Conservation (phyloP, 1,140 invertebrate genomes). For the Cyclina sinensis region DNA sequence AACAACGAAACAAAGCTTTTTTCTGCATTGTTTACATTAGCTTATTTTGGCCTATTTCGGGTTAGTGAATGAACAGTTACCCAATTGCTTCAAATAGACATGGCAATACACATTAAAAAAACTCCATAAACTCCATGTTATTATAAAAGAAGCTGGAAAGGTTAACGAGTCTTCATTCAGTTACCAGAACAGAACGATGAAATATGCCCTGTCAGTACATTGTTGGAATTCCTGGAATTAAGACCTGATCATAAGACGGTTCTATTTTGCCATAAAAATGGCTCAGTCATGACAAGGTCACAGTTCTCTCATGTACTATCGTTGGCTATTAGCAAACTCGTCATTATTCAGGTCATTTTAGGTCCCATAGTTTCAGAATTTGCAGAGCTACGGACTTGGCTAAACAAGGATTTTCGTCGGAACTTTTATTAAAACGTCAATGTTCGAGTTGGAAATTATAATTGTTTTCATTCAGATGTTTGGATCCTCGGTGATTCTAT, state of each 20-base stretch:
- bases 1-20: too few relatives aligned
- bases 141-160: neutral
- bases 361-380: constrained; percentile 39
- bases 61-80: constrained; percentile 5
- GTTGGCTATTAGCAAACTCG: neutral
- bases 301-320: neutral
- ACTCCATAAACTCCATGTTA: neutral
- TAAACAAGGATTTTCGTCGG: neutral
- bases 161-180: neutral
- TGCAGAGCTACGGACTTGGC: constrained; percentile 40
- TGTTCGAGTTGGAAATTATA: too few relatives aligned
- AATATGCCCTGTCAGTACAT: neutral
- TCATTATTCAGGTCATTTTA: neutral
- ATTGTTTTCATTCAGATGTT: constrained; percentile 16
- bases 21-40: neutral
- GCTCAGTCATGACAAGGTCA: constrained; percentile 3
- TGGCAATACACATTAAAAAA: neutral
- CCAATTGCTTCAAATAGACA: too few relatives aligned
- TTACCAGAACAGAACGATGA: neutral
- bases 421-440: too few relatives aligned
- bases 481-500: constrained; percentile 38
- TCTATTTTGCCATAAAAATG: too few relatives aligned
- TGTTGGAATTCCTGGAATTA: neutral
- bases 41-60: constrained; percentile 1
- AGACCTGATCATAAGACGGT: neutral